Conservation (phyloP, 2,888 invertebrate genomes). For the Tiliacea citrago region DNA sequence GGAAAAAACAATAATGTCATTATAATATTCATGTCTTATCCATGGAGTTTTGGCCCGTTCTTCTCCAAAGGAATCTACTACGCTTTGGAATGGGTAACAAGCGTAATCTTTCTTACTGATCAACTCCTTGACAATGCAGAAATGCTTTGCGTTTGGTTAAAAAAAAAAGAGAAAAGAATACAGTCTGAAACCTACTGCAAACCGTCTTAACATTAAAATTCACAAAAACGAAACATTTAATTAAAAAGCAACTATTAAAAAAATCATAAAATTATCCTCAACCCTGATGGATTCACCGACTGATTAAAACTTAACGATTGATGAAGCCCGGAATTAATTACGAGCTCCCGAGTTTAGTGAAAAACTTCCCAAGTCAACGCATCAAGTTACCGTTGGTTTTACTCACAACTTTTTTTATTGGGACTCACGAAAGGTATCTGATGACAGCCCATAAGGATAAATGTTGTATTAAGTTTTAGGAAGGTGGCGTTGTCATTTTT, state of each 20-base stretch:
- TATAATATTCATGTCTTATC: too few relatives aligned
- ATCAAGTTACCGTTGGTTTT: constrained; percentile 77
- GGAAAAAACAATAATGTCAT: neutral
- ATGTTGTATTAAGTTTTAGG: constrained; percentile 1
- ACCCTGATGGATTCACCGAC: constrained; percentile 67
- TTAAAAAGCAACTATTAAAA: constrained; percentile 30
- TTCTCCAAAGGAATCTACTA: too few relatives aligned
- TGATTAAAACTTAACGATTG: constrained; percentile 82
- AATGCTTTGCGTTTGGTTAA: too few relatives aligned
- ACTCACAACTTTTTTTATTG: constrained; percentile 49
- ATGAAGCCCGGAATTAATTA: constrained; percentile 83
- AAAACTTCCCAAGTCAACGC: constrained; percentile 73
- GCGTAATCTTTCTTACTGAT: too few relatives aligned
- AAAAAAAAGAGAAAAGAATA: too few relatives aligned
- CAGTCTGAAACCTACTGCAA: neutral
- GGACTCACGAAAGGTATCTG: constrained; percentile 14
- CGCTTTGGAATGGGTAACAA: too few relatives aligned
- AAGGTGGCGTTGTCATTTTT: neutral
- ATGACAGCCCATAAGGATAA: constrained; percentile 4
- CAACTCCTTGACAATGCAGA: too few relatives aligned
- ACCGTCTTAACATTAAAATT: neutral
- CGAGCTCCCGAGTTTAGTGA: constrained; percentile 73
- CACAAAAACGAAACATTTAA: neutral
- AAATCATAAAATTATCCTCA: constrained; percentile 62
- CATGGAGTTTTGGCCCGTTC: too few relatives aligned